Evolutionary conservation across 2,113 vertebrate genomes (phyloP), one percentile per base, ranked within the genome.

Genomic region (Tenebrosternarchus preto): DNA sequence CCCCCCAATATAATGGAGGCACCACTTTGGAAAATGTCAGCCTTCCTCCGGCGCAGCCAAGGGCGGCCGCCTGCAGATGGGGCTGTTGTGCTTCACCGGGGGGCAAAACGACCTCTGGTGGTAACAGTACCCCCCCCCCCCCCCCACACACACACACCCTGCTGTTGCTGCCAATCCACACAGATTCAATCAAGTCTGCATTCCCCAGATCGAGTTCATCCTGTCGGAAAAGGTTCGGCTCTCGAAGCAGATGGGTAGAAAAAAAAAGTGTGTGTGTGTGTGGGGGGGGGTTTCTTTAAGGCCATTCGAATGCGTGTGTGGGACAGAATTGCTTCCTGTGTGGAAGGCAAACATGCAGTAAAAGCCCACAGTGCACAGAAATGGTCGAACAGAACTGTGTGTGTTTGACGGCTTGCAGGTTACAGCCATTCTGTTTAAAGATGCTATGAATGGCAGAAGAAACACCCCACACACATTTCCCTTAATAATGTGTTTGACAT

Each of bases 21-120:
- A 43, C 60, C 25, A 11, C 5, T 3, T 15, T 43, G 78, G 78
- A 57, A 80, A 73, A 80, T 59, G 63, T 59, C n/a, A 25, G 25
- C 27, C 69, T 25, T 43, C 75, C 69, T 36, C 20, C 17, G 43
- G 60, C 72, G 27, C 75, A 74, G 55, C 7, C 68, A 12, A 55
- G 74, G 67, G 59, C 50, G 53, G 4, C 33, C 15, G 31, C 53
- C 86, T 82, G 76, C 60, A 87, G 84, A 80, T 80, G 86, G 86
- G 43, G 57, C 67, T 83, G 69, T 84, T 80, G 78, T 31, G 67
- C 82, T 82, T 82, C 77, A 76, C 20, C 69, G 80, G 53, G 22
- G 70, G 61, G 16, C 56, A 74, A 71, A 53, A 77, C 43, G 27
- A 56, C 29, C 29, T 82, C 56, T 33, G 22, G 19, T 2, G 22